Conservation (phyloP, 2,888 invertebrate genomes). For the Malachius bipustulatus region DNA sequence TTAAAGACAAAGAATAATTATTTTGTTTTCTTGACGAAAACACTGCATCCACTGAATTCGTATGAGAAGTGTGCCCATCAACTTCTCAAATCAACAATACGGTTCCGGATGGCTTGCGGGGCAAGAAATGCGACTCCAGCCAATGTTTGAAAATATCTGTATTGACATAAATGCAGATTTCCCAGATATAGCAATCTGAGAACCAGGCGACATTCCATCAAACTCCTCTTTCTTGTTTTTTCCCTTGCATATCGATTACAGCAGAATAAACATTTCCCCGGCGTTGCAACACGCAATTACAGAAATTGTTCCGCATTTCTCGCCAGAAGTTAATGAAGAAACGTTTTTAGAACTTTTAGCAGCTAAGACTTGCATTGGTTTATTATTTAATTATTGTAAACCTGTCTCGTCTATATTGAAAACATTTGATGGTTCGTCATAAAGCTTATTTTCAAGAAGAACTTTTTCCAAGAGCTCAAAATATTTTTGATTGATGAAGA, state of each 20-base stretch:
- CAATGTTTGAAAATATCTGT: constrained; percentile 15
- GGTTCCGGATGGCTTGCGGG: constrained; percentile 23
- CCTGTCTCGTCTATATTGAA: constrained; percentile 23
- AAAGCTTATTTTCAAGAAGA: constrained; percentile 11
- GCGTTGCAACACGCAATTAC: constrained; percentile 30
- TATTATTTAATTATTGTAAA: constrained; percentile 30
- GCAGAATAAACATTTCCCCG: constrained; percentile 22
- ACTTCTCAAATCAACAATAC: constrained; percentile 23
- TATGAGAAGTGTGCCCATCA: constrained; percentile 27
- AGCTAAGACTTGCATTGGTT: constrained; percentile 25
- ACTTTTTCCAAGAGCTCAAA: too few relatives aligned
- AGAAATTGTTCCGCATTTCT: constrained; percentile 27
- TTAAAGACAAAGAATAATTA: constrained; percentile 24
- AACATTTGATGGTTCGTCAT: constrained; percentile 17
- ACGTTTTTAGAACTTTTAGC: constrained; percentile 23
- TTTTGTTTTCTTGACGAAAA: constrained; percentile 21
- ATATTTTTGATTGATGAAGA: too few relatives aligned
- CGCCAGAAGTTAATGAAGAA: constrained; percentile 19
- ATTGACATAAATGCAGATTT: constrained; percentile 19
- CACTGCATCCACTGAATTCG: constrained; percentile 16
- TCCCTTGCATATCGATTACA: constrained; percentile 15
- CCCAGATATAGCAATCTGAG: constrained; percentile 15
- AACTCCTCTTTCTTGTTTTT: constrained; percentile 17
- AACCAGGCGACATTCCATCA: constrained; percentile 19
- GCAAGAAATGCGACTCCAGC: constrained; percentile 21